Conservation (phyloP, 2,113 vertebrate species). For the Eonycteris spelaea region DNA sequence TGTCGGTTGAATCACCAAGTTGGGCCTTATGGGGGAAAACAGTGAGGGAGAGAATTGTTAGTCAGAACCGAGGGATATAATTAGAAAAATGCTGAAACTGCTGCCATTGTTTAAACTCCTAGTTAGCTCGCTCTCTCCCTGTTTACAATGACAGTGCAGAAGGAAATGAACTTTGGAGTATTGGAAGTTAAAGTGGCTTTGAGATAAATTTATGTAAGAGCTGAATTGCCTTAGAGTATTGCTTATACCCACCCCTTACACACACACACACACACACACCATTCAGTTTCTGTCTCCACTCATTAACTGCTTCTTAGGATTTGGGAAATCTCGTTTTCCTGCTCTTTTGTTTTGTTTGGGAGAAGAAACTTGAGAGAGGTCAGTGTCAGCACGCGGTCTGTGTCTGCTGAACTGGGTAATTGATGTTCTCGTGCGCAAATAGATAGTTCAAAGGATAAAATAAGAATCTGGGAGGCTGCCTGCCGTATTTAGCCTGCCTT, state of each 20-base stretch:
- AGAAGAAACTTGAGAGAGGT: not conserved
- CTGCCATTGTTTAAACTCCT: no score
- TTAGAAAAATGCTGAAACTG: not conserved
- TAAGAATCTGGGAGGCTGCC: not conserved
- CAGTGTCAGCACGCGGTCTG: not conserved
- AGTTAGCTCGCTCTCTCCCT: not conserved
- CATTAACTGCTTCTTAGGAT: not conserved
- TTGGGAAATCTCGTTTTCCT: not conserved
- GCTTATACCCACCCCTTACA: not conserved
- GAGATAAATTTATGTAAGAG: not conserved
- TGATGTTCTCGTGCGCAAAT: not conserved
- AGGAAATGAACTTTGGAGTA: not conserved
- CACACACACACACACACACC: accelerated
- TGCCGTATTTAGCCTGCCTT: not conserved
- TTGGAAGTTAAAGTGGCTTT: not conserved
- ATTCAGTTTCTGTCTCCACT: not conserved
- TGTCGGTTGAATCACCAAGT: not conserved
- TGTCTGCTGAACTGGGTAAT: not conserved
- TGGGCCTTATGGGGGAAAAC: not conserved
- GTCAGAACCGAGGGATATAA: not conserved
- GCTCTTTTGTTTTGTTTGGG: not conserved
- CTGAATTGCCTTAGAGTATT: not conserved
- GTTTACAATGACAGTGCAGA: not conserved
- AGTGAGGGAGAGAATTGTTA: not conserved
- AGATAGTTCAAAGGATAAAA: not conserved